phyloP scores from a whole-genome alignment of 2,797 vertebrate genomes.

The Periparus ater region DNA sequence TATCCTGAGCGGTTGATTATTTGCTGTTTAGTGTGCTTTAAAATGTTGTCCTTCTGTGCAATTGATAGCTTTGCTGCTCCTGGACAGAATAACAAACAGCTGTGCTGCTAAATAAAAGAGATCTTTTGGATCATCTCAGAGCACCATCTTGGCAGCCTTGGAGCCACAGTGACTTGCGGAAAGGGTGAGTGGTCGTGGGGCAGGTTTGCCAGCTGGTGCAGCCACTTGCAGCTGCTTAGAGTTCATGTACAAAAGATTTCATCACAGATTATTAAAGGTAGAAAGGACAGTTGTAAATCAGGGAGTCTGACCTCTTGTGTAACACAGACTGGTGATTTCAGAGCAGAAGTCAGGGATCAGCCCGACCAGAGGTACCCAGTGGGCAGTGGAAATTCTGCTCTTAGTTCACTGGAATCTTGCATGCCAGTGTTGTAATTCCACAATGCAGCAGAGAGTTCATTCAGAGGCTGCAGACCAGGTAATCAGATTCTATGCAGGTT shows the following conservation, averaged over 20 bases:
- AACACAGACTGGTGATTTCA: not conserved
- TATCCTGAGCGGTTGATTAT: conserved; percentile 35
- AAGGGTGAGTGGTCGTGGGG: not conserved
- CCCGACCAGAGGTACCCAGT: not conserved
- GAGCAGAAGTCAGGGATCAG: not conserved
- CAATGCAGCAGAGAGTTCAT: not conserved
- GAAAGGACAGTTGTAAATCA: not conserved
- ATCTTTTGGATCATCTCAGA: not conserved
- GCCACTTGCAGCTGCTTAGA: not conserved
- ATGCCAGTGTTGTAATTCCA: not conserved
- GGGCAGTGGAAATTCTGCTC: not conserved
- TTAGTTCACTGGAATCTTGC: not conserved
- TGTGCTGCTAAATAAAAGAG: not conserved
- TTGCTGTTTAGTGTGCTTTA: conserved; percentile 30
- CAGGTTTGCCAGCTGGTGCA: not conserved
- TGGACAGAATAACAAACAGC: conserved; percentile 44
- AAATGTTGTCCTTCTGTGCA: conserved; percentile 15
- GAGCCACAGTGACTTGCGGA: not conserved
- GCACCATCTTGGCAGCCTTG: not conserved
- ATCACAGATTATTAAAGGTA: not conserved
- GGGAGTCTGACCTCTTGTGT: not conserved
- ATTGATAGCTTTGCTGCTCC: conserved; percentile 34
- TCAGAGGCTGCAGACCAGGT: conserved; percentile 5
- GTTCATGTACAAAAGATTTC: not conserved
- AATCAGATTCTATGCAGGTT: conserved; percentile 17